Base-by-base conservation (phyloP, 92 coral and sea anemone genomes). In the Heteractis magnifica region DNA sequence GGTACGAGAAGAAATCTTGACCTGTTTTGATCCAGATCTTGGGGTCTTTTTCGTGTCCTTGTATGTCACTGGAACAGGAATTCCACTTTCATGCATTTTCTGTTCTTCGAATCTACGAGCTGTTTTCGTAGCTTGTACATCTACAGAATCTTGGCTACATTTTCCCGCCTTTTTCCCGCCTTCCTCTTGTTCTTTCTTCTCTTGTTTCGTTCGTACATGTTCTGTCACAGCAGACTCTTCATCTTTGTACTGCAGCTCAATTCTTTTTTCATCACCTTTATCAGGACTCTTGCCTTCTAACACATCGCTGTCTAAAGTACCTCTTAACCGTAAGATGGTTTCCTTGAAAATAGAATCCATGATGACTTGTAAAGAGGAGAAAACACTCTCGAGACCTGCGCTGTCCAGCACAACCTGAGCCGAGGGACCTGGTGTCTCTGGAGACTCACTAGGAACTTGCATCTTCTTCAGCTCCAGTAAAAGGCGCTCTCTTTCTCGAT, bases 291-390 rank as follows among this genome's bases (percentile, higher is more conserved):
- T 15, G 34, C 5, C 55, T 51, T 82, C 71, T 23, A 77, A 56
- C 55, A 14, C 16, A n/a, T 75, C 72, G 15, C 60, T 78, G 5
- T 76, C 82, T 44, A 79, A 50, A 0, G 77, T 48, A 6, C 83
- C 82, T n/a, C 81, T 79, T 11, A 85, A 53, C 9, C 88, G 70
- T 55, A 50, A 79, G 62, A 85, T 78, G 2, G 88, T 85, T 65
- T 85, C 88, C 49, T 56, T 85, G 58, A 85, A 85, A 7, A 85
- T 85, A 13, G 88, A 62, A 50, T 85, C 88, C 77, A 79, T 85
- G 26, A 85, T 53, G 11, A 55, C 52, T 85, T 85, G 88, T 16
- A 85, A 52, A 15, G 88, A 85, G 3, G 34, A 76, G 58, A 77
- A 85, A 6, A 85, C 79, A 5, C 72, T 78, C 50, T 85, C 83